Percentiles rank a stretch among this genome's conserved stretches.
These are phyloP conservation scores for Urosaurus nigricauda DNA, from an alignment of 2,797 vertebrate species.

Conservation along the genomic window DNA sequence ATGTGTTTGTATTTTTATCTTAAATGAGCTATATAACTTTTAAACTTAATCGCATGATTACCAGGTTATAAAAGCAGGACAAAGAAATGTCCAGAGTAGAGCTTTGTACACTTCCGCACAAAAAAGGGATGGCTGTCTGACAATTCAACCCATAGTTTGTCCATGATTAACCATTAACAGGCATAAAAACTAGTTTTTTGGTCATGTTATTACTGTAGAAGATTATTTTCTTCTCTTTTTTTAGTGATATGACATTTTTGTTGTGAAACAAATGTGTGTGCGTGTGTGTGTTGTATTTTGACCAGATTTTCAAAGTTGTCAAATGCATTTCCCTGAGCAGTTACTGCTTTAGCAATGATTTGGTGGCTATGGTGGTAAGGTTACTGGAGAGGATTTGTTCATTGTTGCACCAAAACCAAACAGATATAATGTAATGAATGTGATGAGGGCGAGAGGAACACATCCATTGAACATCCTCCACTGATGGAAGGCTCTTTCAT, in stretches of 20 bases:
- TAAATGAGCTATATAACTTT: not conserved
- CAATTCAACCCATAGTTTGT: not conserved
- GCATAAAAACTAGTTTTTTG: slow-evolving; percentile 20
- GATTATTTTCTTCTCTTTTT: not conserved
- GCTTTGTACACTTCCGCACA: not conserved
- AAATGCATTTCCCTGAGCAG: not conserved
- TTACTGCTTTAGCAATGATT: not conserved
- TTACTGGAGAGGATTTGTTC: not conserved
- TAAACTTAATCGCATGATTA: not conserved
- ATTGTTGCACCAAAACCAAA: too few species aligned
- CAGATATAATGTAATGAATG: not conserved
- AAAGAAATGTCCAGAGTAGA: not conserved
- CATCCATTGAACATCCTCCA: not conserved
- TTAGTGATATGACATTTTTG: not conserved
- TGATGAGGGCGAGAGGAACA: not conserved
- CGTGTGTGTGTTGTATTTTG: not conserved
- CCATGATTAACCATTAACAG: slow-evolving; percentile 26
- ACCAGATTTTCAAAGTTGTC: not conserved
- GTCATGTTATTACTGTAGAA: slow-evolving; percentile 17
- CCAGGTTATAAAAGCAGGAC: not conserved
- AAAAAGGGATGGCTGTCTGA: not conserved
- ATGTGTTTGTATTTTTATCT: slow-evolving; percentile 3
- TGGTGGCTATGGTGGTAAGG: not conserved
- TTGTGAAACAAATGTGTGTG: not conserved
- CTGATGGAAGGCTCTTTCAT: not conserved